phyloP scores from a whole-genome alignment of 1,140 invertebrate genomes.

The Fopius arisanus region DNA sequence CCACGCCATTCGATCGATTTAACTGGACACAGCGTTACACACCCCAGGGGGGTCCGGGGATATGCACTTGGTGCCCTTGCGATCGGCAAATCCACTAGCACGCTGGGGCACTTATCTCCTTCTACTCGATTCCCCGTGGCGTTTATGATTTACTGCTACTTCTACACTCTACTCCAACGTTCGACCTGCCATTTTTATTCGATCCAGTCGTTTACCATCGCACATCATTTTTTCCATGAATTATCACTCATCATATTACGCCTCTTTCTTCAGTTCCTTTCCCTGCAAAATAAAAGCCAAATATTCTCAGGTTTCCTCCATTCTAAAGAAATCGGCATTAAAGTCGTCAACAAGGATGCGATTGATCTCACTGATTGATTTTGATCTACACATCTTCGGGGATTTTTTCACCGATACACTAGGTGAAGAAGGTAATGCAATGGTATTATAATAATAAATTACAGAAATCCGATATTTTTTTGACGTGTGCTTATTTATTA shows the following conservation, averaged over 20 bases:
- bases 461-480: no score
- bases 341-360: no score
- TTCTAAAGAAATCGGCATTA: no score
- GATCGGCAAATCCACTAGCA: slow-evolving; percentile 23
- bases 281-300: background rate
- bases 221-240: background rate
- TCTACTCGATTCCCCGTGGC: slow-evolving; percentile 38
- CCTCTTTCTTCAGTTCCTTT: background rate
- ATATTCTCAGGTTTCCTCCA: background rate
- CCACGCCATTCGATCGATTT: background rate
- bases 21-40: background rate
- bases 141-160: slow-evolving; percentile 46
- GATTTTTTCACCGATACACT: no score
- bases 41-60: slow-evolving; percentile 20
- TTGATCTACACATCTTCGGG: no score
- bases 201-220: background rate
- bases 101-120: slow-evolving; percentile 39
- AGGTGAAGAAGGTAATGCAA: no score
- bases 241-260: background rate
- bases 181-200: background rate
- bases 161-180: slow-evolving; percentile 10
- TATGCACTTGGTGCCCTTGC: slow-evolving; percentile 29
- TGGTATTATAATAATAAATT: no score
- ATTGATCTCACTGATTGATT: no score
- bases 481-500: no score